Percentiles rank a stretch among this genome's conserved stretches.
Conservation (phyloP, 2,113 vertebrate species). For the Proterorhinus semilunaris region DNA sequence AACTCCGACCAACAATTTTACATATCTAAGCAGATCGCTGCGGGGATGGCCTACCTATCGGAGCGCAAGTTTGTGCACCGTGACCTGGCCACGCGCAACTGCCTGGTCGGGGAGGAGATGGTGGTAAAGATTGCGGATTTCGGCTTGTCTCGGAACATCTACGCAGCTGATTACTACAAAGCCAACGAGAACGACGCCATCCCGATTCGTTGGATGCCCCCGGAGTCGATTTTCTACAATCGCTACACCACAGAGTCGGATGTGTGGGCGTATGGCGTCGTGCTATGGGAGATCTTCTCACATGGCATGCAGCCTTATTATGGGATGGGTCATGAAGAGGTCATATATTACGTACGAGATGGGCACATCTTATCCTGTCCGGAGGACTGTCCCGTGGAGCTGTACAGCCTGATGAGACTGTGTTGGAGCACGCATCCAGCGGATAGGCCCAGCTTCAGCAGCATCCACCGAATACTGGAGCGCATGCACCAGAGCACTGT, state of each 20-base stretch:
- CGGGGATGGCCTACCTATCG: conserved; percentile 94
- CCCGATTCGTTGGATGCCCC: conserved; percentile 98
- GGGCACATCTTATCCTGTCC: conserved; percentile 93
- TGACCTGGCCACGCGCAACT: conserved; percentile 95
- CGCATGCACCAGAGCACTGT: conserved; percentile 86
- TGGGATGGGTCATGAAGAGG: conserved; percentile 96
- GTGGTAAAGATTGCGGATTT: conserved; percentile 98
- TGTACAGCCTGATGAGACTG: conserved; percentile 96
- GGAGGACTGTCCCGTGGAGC: conserved; percentile 89
- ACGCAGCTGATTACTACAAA: conserved; percentile 98
- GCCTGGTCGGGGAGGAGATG: conserved; percentile 91
- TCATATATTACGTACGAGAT: conserved; percentile 95
- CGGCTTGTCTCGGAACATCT: conserved; percentile 95
- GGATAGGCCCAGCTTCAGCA: conserved; percentile 88
- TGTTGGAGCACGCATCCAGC: conserved; percentile 91
- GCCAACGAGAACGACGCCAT: conserved; percentile 96
- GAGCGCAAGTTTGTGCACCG: conserved; percentile 98
- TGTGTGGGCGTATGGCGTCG: conserved; percentile 96
- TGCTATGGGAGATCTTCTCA: conserved; percentile 97
- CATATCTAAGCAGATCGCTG: conserved; percentile 91
- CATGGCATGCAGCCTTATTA: conserved; percentile 98
- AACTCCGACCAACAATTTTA: conserved; percentile 87
- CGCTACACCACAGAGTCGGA: conserved; percentile 97
- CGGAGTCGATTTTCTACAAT: conserved; percentile 98
- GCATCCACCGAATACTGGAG: conserved; percentile 92